These are phyloP conservation scores for Cryptotis parvus DNA, from an alignment of 2,113 vertebrate genomes.

Conservation along the genomic window DNA sequence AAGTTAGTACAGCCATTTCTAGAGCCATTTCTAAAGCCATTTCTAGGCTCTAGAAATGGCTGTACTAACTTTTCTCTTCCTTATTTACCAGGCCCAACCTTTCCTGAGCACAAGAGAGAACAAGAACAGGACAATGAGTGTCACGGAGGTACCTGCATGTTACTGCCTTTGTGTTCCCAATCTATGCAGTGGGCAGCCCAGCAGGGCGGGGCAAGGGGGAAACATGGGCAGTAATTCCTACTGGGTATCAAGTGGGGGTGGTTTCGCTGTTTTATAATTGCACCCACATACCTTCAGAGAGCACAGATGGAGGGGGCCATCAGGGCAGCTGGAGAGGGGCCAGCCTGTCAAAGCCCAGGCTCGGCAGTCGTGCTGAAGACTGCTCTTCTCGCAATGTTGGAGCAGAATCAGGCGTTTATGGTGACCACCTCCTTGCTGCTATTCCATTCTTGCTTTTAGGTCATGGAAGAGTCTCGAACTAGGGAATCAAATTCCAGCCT, in stretches of 20 bases:
- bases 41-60: too few species aligned
- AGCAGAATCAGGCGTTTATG: neutral
- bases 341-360: neutral
- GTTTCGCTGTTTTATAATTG: too few species aligned
- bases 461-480: neutral
- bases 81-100: conserved; percentile 77
- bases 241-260: too few species aligned
- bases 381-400: neutral
- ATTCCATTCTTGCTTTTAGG: neutral
- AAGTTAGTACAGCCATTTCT: too few species aligned
- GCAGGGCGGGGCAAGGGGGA: too few species aligned
- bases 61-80: neutral
- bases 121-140: neutral
- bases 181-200: neutral
- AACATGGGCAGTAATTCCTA: too few species aligned
- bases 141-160: conserved; percentile 67
- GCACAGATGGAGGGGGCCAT: neutral
- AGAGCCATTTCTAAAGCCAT: too few species aligned
- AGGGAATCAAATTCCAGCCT: neutral
- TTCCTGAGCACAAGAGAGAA: conserved; percentile 88
- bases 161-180: neutral
- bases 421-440: neutral
- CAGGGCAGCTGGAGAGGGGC: neutral
- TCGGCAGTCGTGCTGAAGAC: accelerated
- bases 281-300: neutral